phyloP scores from a whole-genome alignment of 2,797 vertebrate genomes.

The Sebastes matsubarae region DNA sequence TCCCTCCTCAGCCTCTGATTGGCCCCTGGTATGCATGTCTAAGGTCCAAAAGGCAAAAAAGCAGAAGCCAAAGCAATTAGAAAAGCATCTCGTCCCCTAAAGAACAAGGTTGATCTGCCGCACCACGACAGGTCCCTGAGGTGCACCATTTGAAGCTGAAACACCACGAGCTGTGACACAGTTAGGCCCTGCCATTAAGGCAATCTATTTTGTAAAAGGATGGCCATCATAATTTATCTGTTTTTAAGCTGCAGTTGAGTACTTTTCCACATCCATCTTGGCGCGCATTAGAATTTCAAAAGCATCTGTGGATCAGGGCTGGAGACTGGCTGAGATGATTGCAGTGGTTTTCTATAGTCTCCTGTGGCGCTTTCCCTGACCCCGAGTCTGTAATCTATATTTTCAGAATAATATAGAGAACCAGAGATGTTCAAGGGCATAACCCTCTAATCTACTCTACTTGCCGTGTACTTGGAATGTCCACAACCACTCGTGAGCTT shows the following conservation, averaged over 20 bases:
- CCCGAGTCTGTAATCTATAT: constrained; percentile 77
- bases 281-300: constrained; percentile 73
- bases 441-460: constrained; percentile 80
- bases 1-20: constrained; percentile 27
- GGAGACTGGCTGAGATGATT: constrained; percentile 68
- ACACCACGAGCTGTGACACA: constrained; percentile 14
- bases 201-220: constrained; percentile 59
- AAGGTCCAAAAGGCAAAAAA: constrained; percentile 50
- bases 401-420: constrained; percentile 80
- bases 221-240: constrained; percentile 57
- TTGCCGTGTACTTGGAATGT: constrained; percentile 63
- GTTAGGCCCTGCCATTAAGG: constrained; percentile 42
- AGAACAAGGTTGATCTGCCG: constrained; percentile 45
- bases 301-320: constrained; percentile 59
- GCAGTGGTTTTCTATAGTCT: constrained; percentile 75
- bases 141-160: constrained; percentile 38
- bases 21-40: constrained; percentile 2
- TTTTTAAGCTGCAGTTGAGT: constrained; percentile 67
- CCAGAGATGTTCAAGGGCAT: constrained; percentile 75
- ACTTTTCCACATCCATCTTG: constrained; percentile 69
- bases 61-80: constrained; percentile 73
- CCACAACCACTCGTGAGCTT: constrained; percentile 49
- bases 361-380: constrained; percentile 67
- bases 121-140: constrained; percentile 47
- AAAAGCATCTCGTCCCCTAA: constrained; percentile 62